Conservation (phyloP, 2,797 vertebrate genomes). For the Propithecus perrieri region DNA sequence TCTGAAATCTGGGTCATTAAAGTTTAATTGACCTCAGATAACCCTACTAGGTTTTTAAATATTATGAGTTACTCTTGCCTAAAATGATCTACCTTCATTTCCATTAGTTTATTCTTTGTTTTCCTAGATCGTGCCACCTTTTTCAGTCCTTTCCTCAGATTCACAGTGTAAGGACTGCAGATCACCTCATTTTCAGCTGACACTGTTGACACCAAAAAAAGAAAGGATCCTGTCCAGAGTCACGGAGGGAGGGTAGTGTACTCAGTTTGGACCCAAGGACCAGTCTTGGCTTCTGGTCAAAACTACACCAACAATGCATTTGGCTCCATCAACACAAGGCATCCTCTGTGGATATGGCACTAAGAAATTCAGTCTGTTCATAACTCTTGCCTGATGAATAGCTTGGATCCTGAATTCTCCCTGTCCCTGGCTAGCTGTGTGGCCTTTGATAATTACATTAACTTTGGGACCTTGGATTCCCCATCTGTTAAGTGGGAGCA, state of each 20-base stretch:
- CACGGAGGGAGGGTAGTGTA: neutral
- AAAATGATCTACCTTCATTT: conserved; percentile 49
- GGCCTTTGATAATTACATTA: neutral
- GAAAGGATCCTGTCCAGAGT: neutral
- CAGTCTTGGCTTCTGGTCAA: neutral
- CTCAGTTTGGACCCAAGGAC: neutral
- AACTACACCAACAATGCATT: neutral
- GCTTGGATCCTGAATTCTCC: neutral
- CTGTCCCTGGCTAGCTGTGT: neutral
- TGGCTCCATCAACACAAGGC: neutral
- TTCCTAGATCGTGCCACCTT: neutral
- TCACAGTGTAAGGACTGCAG: neutral
- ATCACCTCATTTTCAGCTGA: neutral
- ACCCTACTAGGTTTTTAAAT: conserved; percentile 51
- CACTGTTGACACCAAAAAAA: neutral
- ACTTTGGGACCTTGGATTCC: neutral
- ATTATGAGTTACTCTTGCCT: conserved; percentile 49
- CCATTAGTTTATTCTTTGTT: conserved; percentile 15
- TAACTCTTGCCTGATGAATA: neutral
- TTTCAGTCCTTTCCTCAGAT: neutral
- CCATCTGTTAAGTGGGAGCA: neutral
- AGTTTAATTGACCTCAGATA: conserved; percentile 65
- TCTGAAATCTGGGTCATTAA: conserved; percentile 61
- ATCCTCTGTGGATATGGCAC: neutral
- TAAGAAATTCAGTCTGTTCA: neutral